Percentiles rank a stretch among this genome's conserved stretches.
phyloP scores from a whole-genome alignment of 2,797 vertebrate genomes.

The Smutsia gigantea region DNA sequence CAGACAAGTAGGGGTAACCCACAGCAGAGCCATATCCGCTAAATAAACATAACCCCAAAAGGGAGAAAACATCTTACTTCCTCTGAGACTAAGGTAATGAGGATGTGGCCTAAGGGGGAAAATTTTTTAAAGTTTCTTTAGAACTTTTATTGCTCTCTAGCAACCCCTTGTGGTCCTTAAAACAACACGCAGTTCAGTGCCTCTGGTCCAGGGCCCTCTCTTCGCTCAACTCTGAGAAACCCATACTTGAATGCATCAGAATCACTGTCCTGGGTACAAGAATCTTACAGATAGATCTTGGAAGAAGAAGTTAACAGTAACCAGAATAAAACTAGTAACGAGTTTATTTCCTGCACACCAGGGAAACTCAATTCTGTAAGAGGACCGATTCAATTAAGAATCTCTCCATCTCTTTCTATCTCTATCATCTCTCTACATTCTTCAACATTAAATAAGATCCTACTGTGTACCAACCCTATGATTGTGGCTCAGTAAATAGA shows the following conservation, averaged over 20 bases:
- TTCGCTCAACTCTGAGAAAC: neutral
- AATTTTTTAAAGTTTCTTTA: neutral
- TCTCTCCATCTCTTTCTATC: neutral
- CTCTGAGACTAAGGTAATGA: neutral
- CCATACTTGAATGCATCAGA: neutral
- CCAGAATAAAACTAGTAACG: neutral
- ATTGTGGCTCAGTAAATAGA: neutral
- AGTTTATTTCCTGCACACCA: neutral
- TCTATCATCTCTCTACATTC: neutral
- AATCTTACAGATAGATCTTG: neutral
- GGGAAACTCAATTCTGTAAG: neutral
- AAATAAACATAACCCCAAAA: neutral
- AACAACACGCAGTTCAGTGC: neutral
- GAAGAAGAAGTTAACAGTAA: neutral
- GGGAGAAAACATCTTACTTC: neutral
- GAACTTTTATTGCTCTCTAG: conserved; percentile 71
- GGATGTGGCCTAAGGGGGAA: neutral
- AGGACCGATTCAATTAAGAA: neutral
- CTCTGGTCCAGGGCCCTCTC: neutral
- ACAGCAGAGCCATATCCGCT: neutral
- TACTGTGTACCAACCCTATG: neutral
- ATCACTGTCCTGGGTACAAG: neutral
- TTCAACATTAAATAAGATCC: neutral
- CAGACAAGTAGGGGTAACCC: neutral
- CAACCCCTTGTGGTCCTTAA: conserved; percentile 73